Conservation (phyloP, 2,888 invertebrate genomes). For the Antheraea yamamai region DNA sequence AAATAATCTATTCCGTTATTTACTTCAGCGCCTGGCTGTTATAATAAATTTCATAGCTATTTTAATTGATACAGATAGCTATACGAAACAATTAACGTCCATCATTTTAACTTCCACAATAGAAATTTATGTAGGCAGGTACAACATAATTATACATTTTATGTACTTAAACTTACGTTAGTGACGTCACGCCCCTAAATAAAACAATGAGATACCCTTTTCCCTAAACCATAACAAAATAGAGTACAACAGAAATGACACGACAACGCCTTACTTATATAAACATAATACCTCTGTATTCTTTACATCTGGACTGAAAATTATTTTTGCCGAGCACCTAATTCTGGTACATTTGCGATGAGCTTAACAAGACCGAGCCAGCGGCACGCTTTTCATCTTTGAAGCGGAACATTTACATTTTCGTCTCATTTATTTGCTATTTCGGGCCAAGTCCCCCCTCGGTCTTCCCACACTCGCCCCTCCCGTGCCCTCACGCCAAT, state of each 20-base stretch:
- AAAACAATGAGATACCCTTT: not conserved
- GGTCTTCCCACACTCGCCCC: slow-evolving; percentile 44
- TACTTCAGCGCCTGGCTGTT: not conserved
- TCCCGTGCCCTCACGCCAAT: slow-evolving; percentile 65
- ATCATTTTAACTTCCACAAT: not conserved
- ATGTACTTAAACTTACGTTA: not conserved
- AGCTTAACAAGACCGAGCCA: slow-evolving; percentile 77
- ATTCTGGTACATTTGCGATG: slow-evolving; percentile 81
- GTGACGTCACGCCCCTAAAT: not conserved
- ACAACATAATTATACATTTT: not conserved
- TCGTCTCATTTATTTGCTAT: slow-evolving; percentile 83
- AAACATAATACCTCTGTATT: slow-evolving; percentile 33
- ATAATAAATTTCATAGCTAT: not conserved
- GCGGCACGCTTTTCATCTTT: slow-evolving; percentile 80
- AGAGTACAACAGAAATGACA: slow-evolving; percentile 7
- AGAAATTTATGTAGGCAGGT: not conserved
- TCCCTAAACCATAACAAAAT: not conserved
- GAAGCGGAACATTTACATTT: slow-evolving; percentile 83
- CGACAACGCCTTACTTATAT: not conserved
- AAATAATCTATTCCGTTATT: not conserved
- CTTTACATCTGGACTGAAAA: slow-evolving; percentile 75
- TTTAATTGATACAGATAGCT: not conserved
- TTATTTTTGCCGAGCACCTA: slow-evolving; percentile 76
- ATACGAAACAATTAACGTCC: not conserved
- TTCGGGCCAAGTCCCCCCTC: slow-evolving; percentile 69